phyloP scores from a whole-genome alignment of 2,888 invertebrate genomes.

The Nematopogon swammerdamellus region DNA sequence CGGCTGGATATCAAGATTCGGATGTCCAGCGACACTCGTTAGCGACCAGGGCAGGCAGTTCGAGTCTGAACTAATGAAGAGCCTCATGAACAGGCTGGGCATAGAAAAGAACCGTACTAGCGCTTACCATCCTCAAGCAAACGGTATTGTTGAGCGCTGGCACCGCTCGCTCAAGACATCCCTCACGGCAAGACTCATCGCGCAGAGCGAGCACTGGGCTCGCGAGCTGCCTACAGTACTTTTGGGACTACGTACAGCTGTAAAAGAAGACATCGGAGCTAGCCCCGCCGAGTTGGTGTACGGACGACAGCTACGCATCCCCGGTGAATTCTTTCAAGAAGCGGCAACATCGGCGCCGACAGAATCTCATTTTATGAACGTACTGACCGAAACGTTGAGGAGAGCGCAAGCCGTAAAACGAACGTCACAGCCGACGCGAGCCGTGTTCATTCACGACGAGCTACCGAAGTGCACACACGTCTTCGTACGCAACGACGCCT shows the following conservation, averaged over 20 bases:
- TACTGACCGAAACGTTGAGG: no score
- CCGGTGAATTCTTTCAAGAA: constrained; percentile 12
- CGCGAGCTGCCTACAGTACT: constrained; percentile 8
- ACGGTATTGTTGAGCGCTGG: constrained; percentile 12
- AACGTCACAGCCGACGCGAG: not conserved
- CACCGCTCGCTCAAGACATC: constrained; percentile 10
- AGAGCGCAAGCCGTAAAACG: not conserved
- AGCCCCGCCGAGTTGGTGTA: constrained; percentile 14
- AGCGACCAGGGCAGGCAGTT: constrained; percentile 28
- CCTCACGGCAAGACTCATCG: constrained; percentile 4
- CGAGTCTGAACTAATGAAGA: constrained; percentile 18
- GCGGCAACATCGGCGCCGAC: no score
- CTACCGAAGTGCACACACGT: constrained; percentile 11
- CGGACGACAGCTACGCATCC: constrained; percentile 12
- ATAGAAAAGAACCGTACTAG: constrained; percentile 6
- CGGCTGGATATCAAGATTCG: constrained; percentile 26
- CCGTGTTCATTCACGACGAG: constrained; percentile 5
- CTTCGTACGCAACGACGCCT: constrained; percentile 13
- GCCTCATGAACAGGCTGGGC: not conserved
- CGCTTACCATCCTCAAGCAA: constrained; percentile 12
- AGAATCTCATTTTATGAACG: no score
- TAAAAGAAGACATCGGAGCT: constrained; percentile 13
- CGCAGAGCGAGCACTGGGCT: no score
- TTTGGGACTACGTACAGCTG: constrained; percentile 15
- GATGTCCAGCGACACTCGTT: constrained; percentile 19